Evolutionary conservation across 2,113 vertebrate species (phyloP).

Genomic region (Pimephales promelas): DNA sequence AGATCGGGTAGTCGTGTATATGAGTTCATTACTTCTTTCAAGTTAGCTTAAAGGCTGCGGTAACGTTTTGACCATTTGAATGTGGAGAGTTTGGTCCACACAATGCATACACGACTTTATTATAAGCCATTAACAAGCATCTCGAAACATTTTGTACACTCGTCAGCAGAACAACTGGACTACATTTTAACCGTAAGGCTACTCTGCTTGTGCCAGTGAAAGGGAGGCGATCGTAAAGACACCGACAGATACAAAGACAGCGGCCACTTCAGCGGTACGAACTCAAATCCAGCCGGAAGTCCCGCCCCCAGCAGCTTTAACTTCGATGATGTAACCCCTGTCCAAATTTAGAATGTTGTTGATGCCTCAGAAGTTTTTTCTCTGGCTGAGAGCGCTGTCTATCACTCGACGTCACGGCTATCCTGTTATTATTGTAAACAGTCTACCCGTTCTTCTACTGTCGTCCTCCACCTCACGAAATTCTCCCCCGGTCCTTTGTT

Average conservation of each 20-base stretch:
- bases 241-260: constrained; percentile 21
- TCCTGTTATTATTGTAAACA: constrained; percentile 88
- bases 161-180: background rate
- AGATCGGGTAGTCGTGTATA: background rate
- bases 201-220: background rate
- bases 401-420: constrained; percentile 73
- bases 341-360: constrained; percentile 85
- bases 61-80: background rate
- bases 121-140: background rate
- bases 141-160: background rate
- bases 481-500: constrained; percentile 80
- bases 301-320: constrained; percentile 74
- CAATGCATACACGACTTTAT: background rate
- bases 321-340: constrained; percentile 85
- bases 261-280: constrained; percentile 66
- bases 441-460: constrained; percentile 79
- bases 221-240: background rate
- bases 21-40: background rate
- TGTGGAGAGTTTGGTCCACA: background rate
- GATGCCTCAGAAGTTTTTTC: constrained; percentile 70
- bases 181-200: background rate
- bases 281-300: constrained; percentile 83
- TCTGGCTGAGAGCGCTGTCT: constrained; percentile 76
- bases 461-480: constrained; percentile 73
- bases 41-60: background rate